These are phyloP conservation scores for Conomelus anceps DNA, from an alignment of 2,888 invertebrate species.

Conservation along the genomic window DNA sequence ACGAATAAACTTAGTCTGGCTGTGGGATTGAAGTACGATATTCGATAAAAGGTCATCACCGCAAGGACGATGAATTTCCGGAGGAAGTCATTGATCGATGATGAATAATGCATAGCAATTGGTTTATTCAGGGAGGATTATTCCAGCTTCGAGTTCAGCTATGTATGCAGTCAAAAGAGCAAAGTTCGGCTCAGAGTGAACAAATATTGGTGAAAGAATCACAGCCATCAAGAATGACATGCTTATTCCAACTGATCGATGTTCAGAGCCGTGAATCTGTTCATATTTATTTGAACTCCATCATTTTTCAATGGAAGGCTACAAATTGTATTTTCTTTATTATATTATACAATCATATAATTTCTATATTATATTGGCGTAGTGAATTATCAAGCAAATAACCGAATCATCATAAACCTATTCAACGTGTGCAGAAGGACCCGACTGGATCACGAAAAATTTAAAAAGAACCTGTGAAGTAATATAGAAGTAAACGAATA, in stretches of 20 bases:
- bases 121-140: not conserved
- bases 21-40: too few relatives aligned
- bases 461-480: too few relatives aligned
- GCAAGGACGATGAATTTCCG: not conserved
- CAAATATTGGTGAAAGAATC: not conserved
- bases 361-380: too few relatives aligned
- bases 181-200: not conserved
- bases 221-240: not conserved
- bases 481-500: too few relatives aligned
- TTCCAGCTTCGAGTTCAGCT: not conserved
- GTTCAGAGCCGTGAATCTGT: not conserved
- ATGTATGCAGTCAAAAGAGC: not conserved
- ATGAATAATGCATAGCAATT: not conserved
- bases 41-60: not conserved
- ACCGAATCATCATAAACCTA: too few relatives aligned
- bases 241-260: not conserved
- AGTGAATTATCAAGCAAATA: too few relatives aligned
- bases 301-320: not conserved
- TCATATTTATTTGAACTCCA: not conserved
- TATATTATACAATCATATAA: too few relatives aligned
- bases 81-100: not conserved
- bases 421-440: too few relatives aligned
- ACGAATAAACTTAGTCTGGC: too few relatives aligned
- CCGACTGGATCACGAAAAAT: too few relatives aligned
- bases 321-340: too few relatives aligned